Base-by-base conservation (phyloP, 2,797 vertebrate genomes). In the Enteromius treurensis region DNA sequence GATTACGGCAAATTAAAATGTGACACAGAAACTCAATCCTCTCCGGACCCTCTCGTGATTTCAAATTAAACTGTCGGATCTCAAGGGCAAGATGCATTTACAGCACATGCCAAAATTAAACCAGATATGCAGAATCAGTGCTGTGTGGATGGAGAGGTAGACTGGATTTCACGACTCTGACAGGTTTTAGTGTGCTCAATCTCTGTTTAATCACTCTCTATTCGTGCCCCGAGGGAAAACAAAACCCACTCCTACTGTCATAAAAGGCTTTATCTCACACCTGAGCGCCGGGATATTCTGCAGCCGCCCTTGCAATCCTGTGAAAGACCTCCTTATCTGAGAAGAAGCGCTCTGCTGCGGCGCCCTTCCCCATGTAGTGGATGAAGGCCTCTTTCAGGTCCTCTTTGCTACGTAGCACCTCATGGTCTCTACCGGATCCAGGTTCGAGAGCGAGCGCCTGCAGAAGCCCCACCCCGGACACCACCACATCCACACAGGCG, bases 311-410 rank as follows among this genome's bases (percentile, higher is more conserved):
- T 0, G 98, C 97, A 0, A 99, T 96, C 89, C 87, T 92, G 62
- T 91, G 95, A 90, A 99, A 99, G 3, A 81, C 84, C 15, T 95
- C 93, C 0, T 91, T 82, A 6, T 99, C 93, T 0, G 95, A 96
- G 91, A 97, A 99, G 94, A 98, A 98, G 37, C 98, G 96, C 91
- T 99, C 98, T 0, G 98, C 97, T 0, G 98, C 98, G 0, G 96
- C 97, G 58, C 98, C 98, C 14, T 92, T 94, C 58, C 85, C 93
- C 97, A 99, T 97, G 92, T 95, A 99, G 87, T 98, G 93, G 81
- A 94, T 5, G 47, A 99, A 99, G 2, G 97, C 90, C 87, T 98
- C 97, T 84, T 91, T 93, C 83, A 99, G 91, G 86, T 98, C 96
- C 83, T 95, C 93, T 49, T 91, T 84, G 23, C 97, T 96, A 87